Evolutionary conservation across 2,113 vertebrate species (phyloP).

Genomic region (Platysternon megacephalum): DNA sequence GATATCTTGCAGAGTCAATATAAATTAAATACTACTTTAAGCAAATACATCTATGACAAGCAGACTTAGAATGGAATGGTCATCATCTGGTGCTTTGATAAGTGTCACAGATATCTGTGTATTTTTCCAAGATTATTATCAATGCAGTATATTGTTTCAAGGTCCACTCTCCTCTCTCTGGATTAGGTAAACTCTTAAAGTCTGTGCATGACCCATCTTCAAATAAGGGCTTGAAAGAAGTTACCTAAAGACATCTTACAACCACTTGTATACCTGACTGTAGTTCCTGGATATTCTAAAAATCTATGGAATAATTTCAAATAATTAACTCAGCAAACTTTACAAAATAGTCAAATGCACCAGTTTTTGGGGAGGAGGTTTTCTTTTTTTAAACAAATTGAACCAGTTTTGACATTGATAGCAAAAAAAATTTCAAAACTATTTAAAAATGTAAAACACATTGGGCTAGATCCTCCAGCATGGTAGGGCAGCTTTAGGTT

Average conservation of each 20-base stretch:
- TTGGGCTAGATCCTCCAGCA: not conserved
- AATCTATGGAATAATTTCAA: not conserved
- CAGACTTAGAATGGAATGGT: not conserved
- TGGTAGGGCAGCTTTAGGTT: not conserved
- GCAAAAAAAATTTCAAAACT: not conserved
- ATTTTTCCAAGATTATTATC: not conserved
- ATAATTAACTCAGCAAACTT: not conserved
- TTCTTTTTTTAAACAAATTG: not conserved
- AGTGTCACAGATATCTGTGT: not conserved
- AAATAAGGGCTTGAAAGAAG: not conserved
- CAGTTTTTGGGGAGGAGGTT: accelerated
- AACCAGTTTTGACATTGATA: not conserved
- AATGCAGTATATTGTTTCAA: not conserved
- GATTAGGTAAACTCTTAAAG: not conserved
- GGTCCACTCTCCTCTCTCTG: not conserved
- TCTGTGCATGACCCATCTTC: not conserved
- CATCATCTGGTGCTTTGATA: not conserved
- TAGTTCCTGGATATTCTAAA: not conserved
- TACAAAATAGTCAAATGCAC: not conserved
- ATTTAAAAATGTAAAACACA: accelerated
- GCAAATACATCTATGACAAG: not conserved
- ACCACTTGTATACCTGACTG: accelerated
- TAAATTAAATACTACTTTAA: not conserved
- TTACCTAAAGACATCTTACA: not conserved
- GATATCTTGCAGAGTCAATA: not conserved